phyloP scores from a whole-genome alignment of 1,140 invertebrate species.

The Glomeris maerens region DNA sequence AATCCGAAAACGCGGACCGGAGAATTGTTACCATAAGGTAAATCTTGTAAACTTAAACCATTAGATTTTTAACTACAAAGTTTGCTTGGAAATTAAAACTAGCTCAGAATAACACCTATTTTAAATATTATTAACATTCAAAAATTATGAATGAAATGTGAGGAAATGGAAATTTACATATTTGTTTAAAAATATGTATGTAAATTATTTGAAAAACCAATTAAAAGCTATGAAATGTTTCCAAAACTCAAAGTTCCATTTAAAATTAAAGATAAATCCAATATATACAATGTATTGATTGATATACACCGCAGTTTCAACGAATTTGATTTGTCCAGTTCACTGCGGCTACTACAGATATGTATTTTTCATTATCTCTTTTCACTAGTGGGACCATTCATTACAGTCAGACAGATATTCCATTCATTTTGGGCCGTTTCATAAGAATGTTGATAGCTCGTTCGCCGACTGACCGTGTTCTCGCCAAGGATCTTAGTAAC shows the following conservation, averaged over 20 bases:
- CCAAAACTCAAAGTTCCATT: too few relatives aligned
- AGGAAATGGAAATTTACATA: too few relatives aligned
- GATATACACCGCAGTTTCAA: too few relatives aligned
- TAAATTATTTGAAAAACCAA: too few relatives aligned
- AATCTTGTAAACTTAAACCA: constrained; percentile 11
- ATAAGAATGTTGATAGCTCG: constrained; percentile 27
- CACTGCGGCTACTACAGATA: background rate
- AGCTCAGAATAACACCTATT: background rate
- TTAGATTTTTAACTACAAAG: constrained; percentile 4
- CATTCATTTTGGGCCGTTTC: constrained; percentile 29
- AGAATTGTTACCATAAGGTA: constrained; percentile 21
- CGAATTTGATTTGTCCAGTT: too few relatives aligned
- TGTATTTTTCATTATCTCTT: constrained; percentile 10
- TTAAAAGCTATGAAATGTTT: too few relatives aligned
- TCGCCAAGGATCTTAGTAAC: constrained; percentile 28
- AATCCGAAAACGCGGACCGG: constrained; percentile 17
- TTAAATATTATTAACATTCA: too few relatives aligned
- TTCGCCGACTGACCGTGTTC: constrained; percentile 26
- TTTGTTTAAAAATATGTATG: too few relatives aligned
- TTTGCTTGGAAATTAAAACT: background rate
- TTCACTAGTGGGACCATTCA: constrained; percentile 33
- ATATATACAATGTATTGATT: too few relatives aligned
- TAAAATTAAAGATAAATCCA: too few relatives aligned
- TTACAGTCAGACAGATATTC: constrained; percentile 35
- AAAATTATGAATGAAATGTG: too few relatives aligned